Evolutionary conservation across 1,140 invertebrate genomes (phyloP).

Genomic region (Tyrophagus putrescentiae): DNA sequence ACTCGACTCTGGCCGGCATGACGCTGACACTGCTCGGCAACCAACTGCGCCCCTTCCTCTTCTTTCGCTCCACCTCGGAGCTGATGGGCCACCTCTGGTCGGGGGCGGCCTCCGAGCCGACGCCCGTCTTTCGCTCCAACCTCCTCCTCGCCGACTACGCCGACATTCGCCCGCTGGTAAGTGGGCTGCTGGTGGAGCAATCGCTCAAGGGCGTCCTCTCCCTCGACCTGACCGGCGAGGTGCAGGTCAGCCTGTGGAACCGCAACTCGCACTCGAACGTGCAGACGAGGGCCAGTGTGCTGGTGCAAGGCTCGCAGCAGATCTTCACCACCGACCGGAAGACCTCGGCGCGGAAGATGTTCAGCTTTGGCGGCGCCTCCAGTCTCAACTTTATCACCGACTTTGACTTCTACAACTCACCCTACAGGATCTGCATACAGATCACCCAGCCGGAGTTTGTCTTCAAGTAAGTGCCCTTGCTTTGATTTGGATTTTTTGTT

Average conservation of each 20-base stretch:
- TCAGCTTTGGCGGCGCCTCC: slow-evolving; percentile 51
- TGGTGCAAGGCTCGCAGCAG: slow-evolving; percentile 48
- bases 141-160: slow-evolving; percentile 55
- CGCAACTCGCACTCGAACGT: slow-evolving; percentile 66
- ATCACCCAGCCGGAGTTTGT: slow-evolving; percentile 51
- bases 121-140: slow-evolving; percentile 62
- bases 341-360: slow-evolving; percentile 12
- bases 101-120: slow-evolving; percentile 60
- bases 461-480: slow-evolving; percentile 41
- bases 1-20: slow-evolving; percentile 62
- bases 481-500: slow-evolving; percentile 1
- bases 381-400: slow-evolving; percentile 57
- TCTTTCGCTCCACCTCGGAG: slow-evolving; percentile 66
- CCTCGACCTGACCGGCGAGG: slow-evolving; percentile 63
- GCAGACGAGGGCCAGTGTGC: slow-evolving; percentile 52
- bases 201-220: slow-evolving; percentile 54
- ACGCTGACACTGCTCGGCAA: slow-evolving; percentile 60
- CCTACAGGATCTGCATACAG: slow-evolving; percentile 60
- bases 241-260: slow-evolving; percentile 73
- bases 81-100: slow-evolving; percentile 80
- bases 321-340: slow-evolving; percentile 39
- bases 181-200: slow-evolving; percentile 55
- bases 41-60: slow-evolving; percentile 60
- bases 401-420: slow-evolving; percentile 57
- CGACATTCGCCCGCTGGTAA: slow-evolving; percentile 50